These are phyloP conservation scores for Mellivora capensis DNA, from an alignment of 2,113 vertebrate species.

Conservation along the genomic window DNA sequence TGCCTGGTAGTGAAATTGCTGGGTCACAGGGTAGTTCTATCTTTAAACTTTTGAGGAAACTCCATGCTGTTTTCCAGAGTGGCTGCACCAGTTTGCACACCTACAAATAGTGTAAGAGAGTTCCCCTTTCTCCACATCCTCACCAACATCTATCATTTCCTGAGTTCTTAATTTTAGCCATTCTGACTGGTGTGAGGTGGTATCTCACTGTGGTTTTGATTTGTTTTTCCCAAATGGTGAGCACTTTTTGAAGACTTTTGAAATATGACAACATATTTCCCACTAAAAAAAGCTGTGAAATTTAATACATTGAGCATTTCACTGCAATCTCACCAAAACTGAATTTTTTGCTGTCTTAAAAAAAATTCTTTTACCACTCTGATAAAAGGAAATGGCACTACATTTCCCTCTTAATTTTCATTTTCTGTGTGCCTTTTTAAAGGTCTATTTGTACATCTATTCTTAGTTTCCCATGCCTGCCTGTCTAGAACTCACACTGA, in stretches of 20 bases:
- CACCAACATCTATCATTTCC: not conserved
- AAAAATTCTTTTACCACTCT: not conserved
- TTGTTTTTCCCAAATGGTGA: not conserved
- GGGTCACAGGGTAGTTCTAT: not conserved
- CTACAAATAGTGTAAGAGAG: not conserved
- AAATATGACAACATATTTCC: not conserved
- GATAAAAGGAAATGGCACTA: not conserved
- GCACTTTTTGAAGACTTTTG: not conserved
- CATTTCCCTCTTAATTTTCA: slow-evolving; percentile 39
- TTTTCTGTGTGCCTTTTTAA: not conserved
- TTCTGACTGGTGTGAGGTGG: not conserved
- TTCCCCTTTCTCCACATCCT: not conserved
- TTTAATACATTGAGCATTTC: not conserved
- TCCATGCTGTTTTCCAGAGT: not conserved
- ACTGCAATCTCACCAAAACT: not conserved
- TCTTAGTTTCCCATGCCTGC: not conserved
- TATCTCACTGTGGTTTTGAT: not conserved
- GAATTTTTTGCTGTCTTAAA: not conserved
- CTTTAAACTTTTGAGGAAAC: not conserved
- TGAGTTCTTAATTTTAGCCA: not conserved
- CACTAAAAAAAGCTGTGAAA: not conserved
- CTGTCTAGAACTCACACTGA: not conserved
- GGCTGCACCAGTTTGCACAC: not conserved
- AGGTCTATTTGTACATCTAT: not conserved
- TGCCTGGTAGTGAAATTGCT: not conserved